Percentiles rank a stretch among this genome's conserved stretches.
These are phyloP conservation scores for Streblospio benedicti DNA, from an alignment of 1,140 invertebrate genomes.

Conservation along the genomic window DNA sequence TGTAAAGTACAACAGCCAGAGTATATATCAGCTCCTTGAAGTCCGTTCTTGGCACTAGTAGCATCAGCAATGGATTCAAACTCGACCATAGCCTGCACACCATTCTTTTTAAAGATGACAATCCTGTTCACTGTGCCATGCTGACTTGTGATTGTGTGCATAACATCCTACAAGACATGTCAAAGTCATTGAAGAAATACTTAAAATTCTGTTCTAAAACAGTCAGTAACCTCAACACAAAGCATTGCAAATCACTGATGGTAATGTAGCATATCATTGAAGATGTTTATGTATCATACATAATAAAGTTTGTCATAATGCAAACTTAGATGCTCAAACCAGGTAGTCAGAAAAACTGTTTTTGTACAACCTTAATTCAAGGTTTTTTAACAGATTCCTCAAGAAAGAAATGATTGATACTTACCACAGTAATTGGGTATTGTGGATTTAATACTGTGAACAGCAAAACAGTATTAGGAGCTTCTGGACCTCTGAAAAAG, in stretches of 20 bases:
- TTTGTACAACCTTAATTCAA: neutral
- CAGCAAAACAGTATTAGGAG: slow-evolving; percentile 71
- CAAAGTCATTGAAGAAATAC: neutral
- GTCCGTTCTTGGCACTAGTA: slow-evolving; percentile 80
- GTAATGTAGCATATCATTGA: neutral
- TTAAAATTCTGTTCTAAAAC: neutral
- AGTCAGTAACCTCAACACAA: neutral
- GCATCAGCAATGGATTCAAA: slow-evolving; percentile 93
- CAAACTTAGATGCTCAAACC: neutral
- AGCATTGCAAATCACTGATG: neutral
- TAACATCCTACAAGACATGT: slow-evolving; percentile 69
- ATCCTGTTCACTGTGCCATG: slow-evolving; percentile 86
- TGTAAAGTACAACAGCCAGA: slow-evolving; percentile 97
- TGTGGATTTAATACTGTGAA: slow-evolving; percentile 94
- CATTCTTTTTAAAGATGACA: slow-evolving; percentile 98
- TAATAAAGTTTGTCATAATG: neutral
- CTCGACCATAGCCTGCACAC: slow-evolving; percentile 98
- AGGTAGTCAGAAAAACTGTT: neutral
- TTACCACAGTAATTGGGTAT: slow-evolving; percentile 97
- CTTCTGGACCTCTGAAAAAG: slow-evolving; percentile 7
- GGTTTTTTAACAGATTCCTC: neutral
- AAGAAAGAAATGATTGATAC: slow-evolving; percentile 49
- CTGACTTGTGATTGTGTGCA: slow-evolving; percentile 89
- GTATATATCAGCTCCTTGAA: slow-evolving; percentile 98
- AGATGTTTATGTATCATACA: neutral